Evolutionary conservation across 2,113 vertebrate genomes (phyloP).

Genomic region (Gymnobelideus leadbeateri): DNA sequence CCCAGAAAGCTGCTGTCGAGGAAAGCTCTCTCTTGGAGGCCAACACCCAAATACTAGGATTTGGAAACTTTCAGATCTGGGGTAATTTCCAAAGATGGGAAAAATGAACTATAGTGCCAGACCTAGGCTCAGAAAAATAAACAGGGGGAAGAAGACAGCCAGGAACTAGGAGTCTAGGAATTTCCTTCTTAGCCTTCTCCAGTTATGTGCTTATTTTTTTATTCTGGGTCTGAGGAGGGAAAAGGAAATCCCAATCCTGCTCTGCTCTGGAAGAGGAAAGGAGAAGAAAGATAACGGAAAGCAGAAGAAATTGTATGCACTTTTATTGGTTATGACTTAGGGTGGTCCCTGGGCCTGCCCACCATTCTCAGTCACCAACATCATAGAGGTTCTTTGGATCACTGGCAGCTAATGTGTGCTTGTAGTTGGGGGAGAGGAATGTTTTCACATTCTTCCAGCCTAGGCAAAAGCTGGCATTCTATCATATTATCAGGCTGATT

Average conservation of each 20-base stretch:
- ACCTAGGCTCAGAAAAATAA: background rate
- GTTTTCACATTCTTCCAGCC: background rate
- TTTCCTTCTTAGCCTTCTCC: background rate
- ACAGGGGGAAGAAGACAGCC: background rate
- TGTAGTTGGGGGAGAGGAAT: background rate
- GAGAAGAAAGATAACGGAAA: background rate
- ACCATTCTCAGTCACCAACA: background rate
- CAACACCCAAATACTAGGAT: background rate
- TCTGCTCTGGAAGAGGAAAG: background rate
- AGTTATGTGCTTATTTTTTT: background rate
- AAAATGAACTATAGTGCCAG: background rate
- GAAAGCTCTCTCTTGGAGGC: background rate
- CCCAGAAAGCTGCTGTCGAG: background rate
- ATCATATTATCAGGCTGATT: background rate
- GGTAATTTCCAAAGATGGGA: background rate
- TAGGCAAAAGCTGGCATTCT: background rate
- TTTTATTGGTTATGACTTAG: background rate
- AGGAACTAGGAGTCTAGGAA: background rate
- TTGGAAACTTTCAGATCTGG: background rate
- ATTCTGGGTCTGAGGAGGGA: background rate
- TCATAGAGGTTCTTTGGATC: background rate
- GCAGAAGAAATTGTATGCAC: background rate
- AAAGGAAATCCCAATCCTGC: background rate
- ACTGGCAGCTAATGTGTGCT: background rate
- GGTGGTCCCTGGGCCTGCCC: background rate